Percentiles rank a stretch among this genome's conserved stretches.
These are phyloP conservation scores for Physocephala rufipes DNA, from an alignment of 2,888 invertebrate species.

Conservation along the genomic window DNA sequence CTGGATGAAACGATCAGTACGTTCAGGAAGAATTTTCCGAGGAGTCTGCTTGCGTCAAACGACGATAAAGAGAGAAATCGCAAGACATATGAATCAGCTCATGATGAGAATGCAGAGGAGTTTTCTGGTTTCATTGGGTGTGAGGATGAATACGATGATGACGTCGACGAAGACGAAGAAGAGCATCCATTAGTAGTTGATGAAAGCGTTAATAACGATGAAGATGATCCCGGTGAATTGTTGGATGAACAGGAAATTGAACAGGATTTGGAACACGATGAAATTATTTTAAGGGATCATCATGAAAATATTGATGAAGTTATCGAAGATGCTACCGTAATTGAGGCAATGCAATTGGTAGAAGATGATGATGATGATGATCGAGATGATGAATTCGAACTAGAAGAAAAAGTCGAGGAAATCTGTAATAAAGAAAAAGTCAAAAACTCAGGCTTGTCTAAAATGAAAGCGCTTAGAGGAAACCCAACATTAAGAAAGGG, in stretches of 20 bases:
- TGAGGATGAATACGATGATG: conserved; percentile 43
- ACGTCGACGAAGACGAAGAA: conserved; percentile 28
- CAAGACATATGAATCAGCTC: conserved; percentile 40
- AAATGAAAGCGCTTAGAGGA: background rate
- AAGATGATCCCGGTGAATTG: background rate
- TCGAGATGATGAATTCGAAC: background rate
- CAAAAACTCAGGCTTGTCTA: background rate
- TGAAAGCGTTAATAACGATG: conserved; percentile 12
- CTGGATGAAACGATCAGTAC: conserved; percentile 34
- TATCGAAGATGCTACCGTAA: conserved; percentile 27
- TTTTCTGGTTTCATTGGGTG: conserved; percentile 49
- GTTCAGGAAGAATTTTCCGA: conserved; percentile 49
- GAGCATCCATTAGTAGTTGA: conserved; percentile 8
- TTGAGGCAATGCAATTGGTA: conserved; percentile 9
- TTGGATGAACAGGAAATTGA: conserved; percentile 29
- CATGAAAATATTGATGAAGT: conserved; percentile 44
- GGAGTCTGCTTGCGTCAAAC: conserved; percentile 41
- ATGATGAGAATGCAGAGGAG: conserved; percentile 49
- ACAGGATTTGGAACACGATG: conserved; percentile 48
- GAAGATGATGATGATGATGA: background rate
- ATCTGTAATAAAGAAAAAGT: background rate
- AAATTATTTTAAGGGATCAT: conserved; percentile 50
- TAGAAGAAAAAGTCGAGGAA: background rate
- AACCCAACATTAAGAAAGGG: background rate
- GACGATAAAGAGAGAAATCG: conserved; percentile 54